phyloP scores from a whole-genome alignment of 92 coral and sea anemone species.

The Phenganax marumi region DNA sequence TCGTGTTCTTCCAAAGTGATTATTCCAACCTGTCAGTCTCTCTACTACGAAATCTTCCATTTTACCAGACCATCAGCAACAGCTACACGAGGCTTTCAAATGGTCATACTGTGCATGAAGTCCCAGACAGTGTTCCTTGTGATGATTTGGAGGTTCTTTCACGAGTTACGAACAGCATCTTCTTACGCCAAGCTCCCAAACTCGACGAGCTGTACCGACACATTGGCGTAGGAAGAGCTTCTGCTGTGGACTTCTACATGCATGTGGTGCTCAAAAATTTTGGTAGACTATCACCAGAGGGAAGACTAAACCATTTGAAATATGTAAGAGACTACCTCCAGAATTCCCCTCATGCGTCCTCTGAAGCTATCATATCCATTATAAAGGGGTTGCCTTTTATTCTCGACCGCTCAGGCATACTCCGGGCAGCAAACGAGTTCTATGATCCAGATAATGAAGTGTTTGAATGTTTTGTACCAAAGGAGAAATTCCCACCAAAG shows the following conservation, averaged over 20 bases:
- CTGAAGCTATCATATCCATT: background rate
- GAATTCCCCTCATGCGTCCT: background rate
- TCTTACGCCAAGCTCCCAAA: conserved; percentile 42
- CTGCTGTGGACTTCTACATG: conserved; percentile 43
- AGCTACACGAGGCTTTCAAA: conserved; percentile 37
- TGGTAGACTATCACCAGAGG: conserved; percentile 20
- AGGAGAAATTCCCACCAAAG: conserved; percentile 39
- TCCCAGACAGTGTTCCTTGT: conserved; percentile 43
- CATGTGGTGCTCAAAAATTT: conserved; percentile 44
- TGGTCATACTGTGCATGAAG: conserved; percentile 24
- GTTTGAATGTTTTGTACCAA: conserved; percentile 11
- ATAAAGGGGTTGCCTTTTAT: conserved; percentile 35
- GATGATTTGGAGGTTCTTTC: conserved; percentile 43
- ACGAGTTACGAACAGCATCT: conserved; percentile 15
- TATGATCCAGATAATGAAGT: conserved; percentile 38
- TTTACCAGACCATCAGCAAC: conserved; percentile 47
- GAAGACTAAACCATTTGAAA: conserved; percentile 29
- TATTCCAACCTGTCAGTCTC: conserved; percentile 23
- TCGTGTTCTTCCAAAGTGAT: conserved; percentile 53
- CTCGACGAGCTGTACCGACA: conserved; percentile 38
- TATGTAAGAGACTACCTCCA: conserved; percentile 36
- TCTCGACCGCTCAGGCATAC: conserved; percentile 24
- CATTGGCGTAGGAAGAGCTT: conserved; percentile 26
- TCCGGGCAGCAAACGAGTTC: conserved; percentile 37
- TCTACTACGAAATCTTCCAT: conserved; percentile 47